A percentile compares a stretch with the other conserved stretches of the same genome.
Conservation (phyloP, 2,888 invertebrate genomes). For the Tenthredo mesomela region DNA sequence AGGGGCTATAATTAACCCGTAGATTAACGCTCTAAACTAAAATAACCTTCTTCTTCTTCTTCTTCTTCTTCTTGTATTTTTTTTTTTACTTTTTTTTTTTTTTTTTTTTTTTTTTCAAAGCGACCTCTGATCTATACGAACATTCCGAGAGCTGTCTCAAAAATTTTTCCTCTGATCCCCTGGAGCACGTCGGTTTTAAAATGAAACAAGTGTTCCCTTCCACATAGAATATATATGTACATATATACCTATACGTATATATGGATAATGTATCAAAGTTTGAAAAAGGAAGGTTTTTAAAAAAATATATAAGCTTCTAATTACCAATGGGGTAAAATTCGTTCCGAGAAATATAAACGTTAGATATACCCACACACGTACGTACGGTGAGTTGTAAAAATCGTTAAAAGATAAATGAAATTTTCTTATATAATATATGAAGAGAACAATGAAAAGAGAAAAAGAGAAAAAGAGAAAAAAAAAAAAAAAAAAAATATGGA, state of each 20-base stretch:
- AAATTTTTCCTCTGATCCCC: neutral
- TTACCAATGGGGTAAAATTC: neutral
- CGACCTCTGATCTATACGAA: slow-evolving; percentile 50
- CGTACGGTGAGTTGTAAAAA: neutral
- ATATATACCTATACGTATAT: neutral
- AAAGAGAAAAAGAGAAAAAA: neutral
- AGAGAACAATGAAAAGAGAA: neutral
- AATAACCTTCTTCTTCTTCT: slow-evolving; percentile 53
- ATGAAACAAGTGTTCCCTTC: slow-evolving; percentile 11
- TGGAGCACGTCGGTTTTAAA: neutral
- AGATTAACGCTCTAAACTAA: slow-evolving; percentile 60
- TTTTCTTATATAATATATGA: slow-evolving; percentile 21
- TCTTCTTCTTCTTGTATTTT: neutral
- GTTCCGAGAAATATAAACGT: neutral
- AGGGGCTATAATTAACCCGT: slow-evolving; percentile 58
- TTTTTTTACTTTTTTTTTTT: slow-evolving; percentile 2
- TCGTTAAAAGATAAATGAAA: slow-evolving; percentile 1
- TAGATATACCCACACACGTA: neutral
- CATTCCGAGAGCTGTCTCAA: slow-evolving; percentile 11
- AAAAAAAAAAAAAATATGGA: neutral
- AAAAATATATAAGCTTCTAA: slow-evolving; percentile 4
- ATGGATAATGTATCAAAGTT: slow-evolving; percentile 28
- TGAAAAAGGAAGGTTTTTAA: slow-evolving; percentile 23
- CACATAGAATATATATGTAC: neutral
- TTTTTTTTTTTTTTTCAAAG: slow-evolving; percentile 19